Evolutionary conservation across 2,113 vertebrate species (phyloP).

Genomic region (Telmatochromis brichardi): DNA sequence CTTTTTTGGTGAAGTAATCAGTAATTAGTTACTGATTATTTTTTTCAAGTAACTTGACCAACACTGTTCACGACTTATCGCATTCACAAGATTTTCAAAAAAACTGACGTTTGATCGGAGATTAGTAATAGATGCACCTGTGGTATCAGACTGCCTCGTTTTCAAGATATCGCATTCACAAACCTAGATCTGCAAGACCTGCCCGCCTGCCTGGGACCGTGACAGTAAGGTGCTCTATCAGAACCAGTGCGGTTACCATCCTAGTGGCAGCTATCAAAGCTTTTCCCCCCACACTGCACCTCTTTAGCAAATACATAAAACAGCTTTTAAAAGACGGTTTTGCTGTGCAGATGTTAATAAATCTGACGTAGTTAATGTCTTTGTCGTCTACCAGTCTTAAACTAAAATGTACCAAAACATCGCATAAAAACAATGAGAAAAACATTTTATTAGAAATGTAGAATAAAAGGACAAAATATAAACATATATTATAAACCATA

Average conservation of each 20-base stretch:
- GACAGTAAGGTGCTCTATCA: rapidly evolving
- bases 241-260: neutral
- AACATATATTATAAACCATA: neutral
- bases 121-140: neutral
- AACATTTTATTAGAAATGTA: neutral
- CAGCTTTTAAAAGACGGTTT: rapidly evolving
- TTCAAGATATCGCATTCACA: neutral
- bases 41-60: no score
- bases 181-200: neutral
- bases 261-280: neutral
- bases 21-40: no score
- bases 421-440: neutral
- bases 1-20: no score
- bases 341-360: neutral
- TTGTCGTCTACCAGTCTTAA: neutral
- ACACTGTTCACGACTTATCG: neutral
- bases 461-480: neutral
- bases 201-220: rapidly evolving
- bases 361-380: neutral
- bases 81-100: neutral
- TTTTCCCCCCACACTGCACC: rapidly evolving
- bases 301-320: neutral
- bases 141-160: neutral
- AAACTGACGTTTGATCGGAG: rapidly evolving
- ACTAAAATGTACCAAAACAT: neutral